Evolutionary conservation across 2,888 invertebrate genomes (phyloP), one percentile per base, ranked within the genome.

Genomic region (Papilio elwesi): DNA sequence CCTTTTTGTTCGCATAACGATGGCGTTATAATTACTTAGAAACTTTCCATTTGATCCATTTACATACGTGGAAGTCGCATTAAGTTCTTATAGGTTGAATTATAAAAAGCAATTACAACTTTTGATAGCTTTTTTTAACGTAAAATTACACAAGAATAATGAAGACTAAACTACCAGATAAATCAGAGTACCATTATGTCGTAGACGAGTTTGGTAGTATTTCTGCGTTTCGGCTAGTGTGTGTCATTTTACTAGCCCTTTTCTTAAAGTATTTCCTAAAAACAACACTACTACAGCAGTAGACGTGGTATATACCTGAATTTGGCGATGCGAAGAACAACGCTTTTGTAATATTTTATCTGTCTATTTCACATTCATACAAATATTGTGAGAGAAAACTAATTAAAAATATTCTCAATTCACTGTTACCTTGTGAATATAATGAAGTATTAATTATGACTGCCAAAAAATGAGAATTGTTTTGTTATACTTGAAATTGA

Each of bases 21-120:
- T 59, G 52, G 65, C 70, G 49, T 70, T 70, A 38, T 70, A 70
- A 65, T 70, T 64, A 70, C 70, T 57, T 70, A 3, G 16, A 13
- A 49, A 70, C 16, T 69, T 62, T 13, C 51, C 52, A 52, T 62
- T 47, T 26, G 12, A 49, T 65, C 26, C 49, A 49, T 26, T 51
- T 51, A 51, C 49, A 36, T 51, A 65, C 65, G 49, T 51, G 65
- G 59, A 62, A 62, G 36, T 62, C n/a, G 5, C 10, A 36, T 38
- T 59, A 62, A 62, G 43, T n/a, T 43, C 10, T 13, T 13, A 36
- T 57, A 36, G 43, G 43, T 62, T 62, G 43, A 62, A 43, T 62
- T 62, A 15, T 15, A 43, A 43, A 5, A 13, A 59, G 15, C 43
- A 43, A 43, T 62, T 43, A 62, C n/a, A 62, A 26, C 36, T 65